Evolutionary conservation across 2,113 vertebrate species (phyloP), one percentile per base, ranked within the genome.

Genomic region (Strigops habroptila): DNA sequence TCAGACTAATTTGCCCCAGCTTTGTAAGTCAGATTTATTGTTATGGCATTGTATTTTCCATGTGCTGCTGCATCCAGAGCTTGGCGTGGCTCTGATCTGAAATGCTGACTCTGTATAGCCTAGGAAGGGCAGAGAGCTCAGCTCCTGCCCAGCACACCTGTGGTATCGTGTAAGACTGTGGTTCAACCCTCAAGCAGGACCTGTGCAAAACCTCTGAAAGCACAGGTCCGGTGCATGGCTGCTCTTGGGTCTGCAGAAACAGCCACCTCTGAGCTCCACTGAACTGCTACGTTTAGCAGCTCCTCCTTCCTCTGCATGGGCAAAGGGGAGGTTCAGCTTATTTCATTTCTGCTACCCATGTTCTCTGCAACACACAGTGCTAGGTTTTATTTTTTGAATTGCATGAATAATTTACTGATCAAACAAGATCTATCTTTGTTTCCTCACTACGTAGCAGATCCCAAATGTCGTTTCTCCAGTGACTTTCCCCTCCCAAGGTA

Each of bases 161-260:
- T 0, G 4, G 19, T 1, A 2, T 5, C 1, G 0, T 9, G 3
- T 3, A 5, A 4, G 67, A 5, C 6, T 14, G 7, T 9, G 41
- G 0, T 10, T 43, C 16, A 37, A 1, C 2, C 46, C 27, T 73
- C 13, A 2, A 12, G 48, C 0, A 52, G 71, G 33, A 44, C 43
- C 2, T 39, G 52, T 11, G 48, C 33, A 7, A 4, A 15, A 46
- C 33, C 52, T 41, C 23, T 0, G 8, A 2, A 35, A 12, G 21
- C 30, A 5, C 48, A 5, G 19, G 9, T 16, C 33, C 25, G 51
- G 28, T 51, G 4, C 30, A 4, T 17, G 33, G 64, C 75, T 60
- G 39, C 62, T 39, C 37, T 39, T 25, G 28, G 7, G 33, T 57
- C 35, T 6, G 2, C 62, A 19, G 49, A 18, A 35, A 13, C 37